Conservation (phyloP, 35 echinoderm and acorn worm genomes). For the Hemicentrotus pulcherrimus region DNA sequence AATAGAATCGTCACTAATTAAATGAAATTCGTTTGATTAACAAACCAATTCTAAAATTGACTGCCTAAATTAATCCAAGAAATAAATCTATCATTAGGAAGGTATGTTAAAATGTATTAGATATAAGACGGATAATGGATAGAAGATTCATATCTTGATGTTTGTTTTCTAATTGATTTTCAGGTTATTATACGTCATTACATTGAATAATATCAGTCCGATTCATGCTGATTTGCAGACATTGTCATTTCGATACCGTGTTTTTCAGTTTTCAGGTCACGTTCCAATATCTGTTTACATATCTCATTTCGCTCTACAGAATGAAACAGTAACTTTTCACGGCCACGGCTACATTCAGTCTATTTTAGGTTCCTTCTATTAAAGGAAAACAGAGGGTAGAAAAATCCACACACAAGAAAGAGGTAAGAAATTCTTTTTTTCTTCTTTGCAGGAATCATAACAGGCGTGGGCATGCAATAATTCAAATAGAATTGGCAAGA, state of each 20-base stretch:
- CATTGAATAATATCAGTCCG: too few relatives aligned
- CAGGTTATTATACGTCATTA: too few relatives aligned
- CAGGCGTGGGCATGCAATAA: neutral
- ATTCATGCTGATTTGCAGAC: too few relatives aligned
- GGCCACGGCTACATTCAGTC: slow-evolving; percentile 19
- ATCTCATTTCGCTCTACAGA: neutral
- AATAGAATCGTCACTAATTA: too few relatives aligned
- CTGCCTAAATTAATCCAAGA: too few relatives aligned
- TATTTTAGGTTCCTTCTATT: neutral
- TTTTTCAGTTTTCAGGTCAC: neutral
- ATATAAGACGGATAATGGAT: too few relatives aligned
- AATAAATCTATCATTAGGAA: too few relatives aligned
- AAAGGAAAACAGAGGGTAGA: neutral
- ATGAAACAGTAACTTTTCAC: slow-evolving; percentile 42
- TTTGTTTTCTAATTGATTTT: too few relatives aligned
- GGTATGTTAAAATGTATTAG: too few relatives aligned
- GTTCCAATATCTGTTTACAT: slow-evolving; percentile 30
- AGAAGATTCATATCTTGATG: too few relatives aligned
- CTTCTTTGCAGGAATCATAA: slow-evolving; percentile 10
- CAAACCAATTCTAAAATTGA: too few relatives aligned
- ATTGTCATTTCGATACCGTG: neutral
- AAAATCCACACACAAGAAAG: neutral
- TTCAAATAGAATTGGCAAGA: neutral
- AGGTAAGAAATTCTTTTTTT: slow-evolving; percentile 20
- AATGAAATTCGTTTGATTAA: too few relatives aligned